Evolutionary conservation across 2,113 vertebrate species (phyloP), one percentile per base, ranked within the genome.

Genomic region (Phycodurus eques): DNA sequence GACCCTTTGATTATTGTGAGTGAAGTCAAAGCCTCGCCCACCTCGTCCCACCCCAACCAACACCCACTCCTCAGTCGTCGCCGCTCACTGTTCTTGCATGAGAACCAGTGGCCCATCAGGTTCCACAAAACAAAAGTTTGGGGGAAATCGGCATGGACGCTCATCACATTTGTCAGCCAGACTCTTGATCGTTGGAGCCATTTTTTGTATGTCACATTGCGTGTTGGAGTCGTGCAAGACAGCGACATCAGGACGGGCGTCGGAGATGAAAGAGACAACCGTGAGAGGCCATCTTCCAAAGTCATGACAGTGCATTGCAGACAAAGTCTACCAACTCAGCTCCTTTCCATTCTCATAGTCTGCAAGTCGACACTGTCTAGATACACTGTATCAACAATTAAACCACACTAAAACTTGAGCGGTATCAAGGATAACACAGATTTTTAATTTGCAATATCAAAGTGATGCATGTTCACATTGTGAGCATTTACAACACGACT

Each of bases 1-100:
- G 27, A 79, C 20, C 20, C n/a, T 53, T 81, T 42, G 69, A 49
- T 22, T 72, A n/a, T 66, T 60, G 20, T 47, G 31, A 73, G n/a
- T 57, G 57, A 12, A 66, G 46, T 12, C 49, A 56, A 11, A 62
- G 62, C 17, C 47, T 13, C 46, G 1, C 49, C 5, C 14, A 4
- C 49, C 17, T 2, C 12, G 11, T 22, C 15, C 44, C 3, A 39
- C 4, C 51, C 49, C 22, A 47, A 56, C 54, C 8, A 13, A 13
- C 12, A 4, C 11, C 56, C 56, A 27, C 10, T 57, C 53, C 53
- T 22, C 6, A 19, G 11, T 19, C 7, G 60, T 10, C 56, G 8
- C n/a, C 4, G 22, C 22, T 57, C 4, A n/a, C 5, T 19, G 17
- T 54, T 62, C 19, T 54, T 20, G 53, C 61, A 17, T 49, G 53